phyloP scores from a whole-genome alignment of 2,797 vertebrate species.

The Merluccius polli region DNA sequence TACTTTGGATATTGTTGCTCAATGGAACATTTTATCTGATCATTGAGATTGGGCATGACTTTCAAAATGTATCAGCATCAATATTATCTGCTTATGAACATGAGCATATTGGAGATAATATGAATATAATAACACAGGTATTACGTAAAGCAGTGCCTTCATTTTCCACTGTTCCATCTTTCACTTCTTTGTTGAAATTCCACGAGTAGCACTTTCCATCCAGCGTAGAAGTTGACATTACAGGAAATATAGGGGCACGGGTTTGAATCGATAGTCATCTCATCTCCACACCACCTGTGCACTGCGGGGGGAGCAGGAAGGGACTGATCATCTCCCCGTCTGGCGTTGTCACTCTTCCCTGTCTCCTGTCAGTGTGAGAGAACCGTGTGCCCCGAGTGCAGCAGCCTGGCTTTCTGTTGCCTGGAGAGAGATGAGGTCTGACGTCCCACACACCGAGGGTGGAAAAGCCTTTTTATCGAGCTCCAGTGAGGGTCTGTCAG shows the following conservation, averaged over 20 bases:
- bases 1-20: background rate
- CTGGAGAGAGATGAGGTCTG: background rate
- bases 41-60: background rate
- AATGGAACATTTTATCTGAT: background rate
- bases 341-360: background rate
- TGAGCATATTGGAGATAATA: background rate
- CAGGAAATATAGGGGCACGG: background rate
- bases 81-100: background rate
- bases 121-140: background rate
- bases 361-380: background rate
- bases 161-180: background rate
- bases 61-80: background rate
- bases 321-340: background rate
- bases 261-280: background rate
- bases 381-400: background rate
- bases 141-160: background rate
- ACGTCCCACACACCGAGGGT: conserved; percentile 14
- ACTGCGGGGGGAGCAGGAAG: background rate
- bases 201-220: background rate
- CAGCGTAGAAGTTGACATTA: background rate
- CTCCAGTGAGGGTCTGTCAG: conserved; percentile 6
- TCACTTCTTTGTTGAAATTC: background rate
- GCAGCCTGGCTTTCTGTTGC: conserved; percentile 2
- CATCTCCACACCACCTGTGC: background rate
- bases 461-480: conserved; percentile 14